Conservation (phyloP, 2,113 vertebrate species). For the Phainopepla nitens region DNA sequence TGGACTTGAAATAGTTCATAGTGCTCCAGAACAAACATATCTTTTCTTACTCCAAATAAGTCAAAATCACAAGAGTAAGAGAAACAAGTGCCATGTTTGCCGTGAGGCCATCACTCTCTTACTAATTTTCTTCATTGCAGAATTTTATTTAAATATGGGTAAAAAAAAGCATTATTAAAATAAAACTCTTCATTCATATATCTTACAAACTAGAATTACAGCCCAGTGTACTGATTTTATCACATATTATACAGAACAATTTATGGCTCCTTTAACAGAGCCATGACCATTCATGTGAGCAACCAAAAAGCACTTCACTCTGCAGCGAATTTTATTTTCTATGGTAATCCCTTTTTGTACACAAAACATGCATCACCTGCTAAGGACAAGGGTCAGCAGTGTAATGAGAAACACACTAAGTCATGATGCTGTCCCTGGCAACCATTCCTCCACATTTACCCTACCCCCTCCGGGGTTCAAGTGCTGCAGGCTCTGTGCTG, state of each 20-base stretch:
- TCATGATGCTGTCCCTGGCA: neutral
- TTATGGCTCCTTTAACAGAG: neutral
- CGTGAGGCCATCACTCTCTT: neutral
- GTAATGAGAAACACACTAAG: neutral
- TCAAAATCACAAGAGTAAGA: neutral
- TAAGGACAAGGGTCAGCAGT: neutral
- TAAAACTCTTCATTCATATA: neutral
- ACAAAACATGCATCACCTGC: neutral
- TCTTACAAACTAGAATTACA: neutral
- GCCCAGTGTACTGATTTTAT: neutral
- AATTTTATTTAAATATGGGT: neutral
- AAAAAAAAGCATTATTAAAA: neutral
- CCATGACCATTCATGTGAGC: neutral
- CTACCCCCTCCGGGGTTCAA: neutral
- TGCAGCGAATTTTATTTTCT: neutral
- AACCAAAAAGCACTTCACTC: neutral
- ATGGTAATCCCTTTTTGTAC: neutral
- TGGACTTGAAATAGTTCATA: neutral
- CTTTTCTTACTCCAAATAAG: neutral
- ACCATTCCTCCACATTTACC: neutral
- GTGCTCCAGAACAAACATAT: neutral
- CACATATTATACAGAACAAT: neutral
- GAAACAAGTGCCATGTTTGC: neutral
- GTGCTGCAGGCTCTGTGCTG: accelerated
- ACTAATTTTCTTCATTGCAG: neutral